Base-by-base conservation (phyloP, 2,888 invertebrate species). In the Eupelmus urozonus region DNA sequence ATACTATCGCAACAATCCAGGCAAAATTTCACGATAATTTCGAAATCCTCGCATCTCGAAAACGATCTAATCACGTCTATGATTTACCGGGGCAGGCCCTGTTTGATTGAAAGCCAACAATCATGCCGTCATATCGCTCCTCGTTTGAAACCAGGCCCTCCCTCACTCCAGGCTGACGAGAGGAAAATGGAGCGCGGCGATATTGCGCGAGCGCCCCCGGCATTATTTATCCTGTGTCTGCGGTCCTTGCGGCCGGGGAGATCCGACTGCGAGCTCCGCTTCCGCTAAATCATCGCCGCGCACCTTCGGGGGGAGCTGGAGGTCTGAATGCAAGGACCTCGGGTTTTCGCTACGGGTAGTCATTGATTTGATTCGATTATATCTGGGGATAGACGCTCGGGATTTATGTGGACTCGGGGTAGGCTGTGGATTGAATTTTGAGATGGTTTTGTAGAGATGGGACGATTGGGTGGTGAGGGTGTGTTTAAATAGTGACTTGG, bases 281-380 rank as follows among this genome's bases (percentile, higher is more conserved):
- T 25, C 42, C 55, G 55, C 67, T 67, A 55, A 67, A 67, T 67
- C 67, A 67, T 67, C 25, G 67, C 4, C n/a, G n/a, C n/a, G n/a
- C n/a, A n/a, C n/a, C n/a, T n/a, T n/a, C n/a, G n/a, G n/a, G n/a
- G n/a, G n/a, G n/a, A n/a, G n/a, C n/a, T n/a, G n/a, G n/a, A n/a
- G n/a, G n/a, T n/a, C n/a, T n/a, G n/a, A n/a, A n/a, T n/a, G n/a
- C n/a, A n/a, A n/a, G n/a, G 4, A n/a, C 5, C 18, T 23, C 53
- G 9, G 23, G 20, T 23, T 2, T n/a, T 9, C 20, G n/a, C n/a
- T n/a, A n/a, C 25, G 13, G 2, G 55, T 34, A n/a, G 59, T 53
- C 27, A 66, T 53, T 53, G 29, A 51, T 53, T 51, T 51, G 27
- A 11, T 53, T 49, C n/a, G 20, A 18, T 29, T 59, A 20, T 29